These are phyloP conservation scores for Thereva nobilitata DNA, from an alignment of 2,888 invertebrate species.

Conservation along the genomic window DNA sequence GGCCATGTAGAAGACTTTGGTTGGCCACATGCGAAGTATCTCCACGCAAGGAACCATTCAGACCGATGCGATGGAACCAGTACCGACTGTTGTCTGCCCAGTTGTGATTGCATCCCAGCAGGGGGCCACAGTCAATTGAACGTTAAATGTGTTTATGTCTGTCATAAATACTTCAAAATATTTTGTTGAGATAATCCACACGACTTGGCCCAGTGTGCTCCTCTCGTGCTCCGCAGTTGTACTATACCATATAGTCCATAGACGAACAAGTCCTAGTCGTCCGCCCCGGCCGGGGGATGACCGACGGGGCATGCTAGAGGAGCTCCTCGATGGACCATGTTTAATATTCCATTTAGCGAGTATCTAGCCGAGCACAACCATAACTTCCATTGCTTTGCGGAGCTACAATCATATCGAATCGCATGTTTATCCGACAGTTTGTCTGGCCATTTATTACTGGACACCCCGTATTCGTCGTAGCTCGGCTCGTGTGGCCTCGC, in stretches of 20 bases:
- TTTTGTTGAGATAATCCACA: conserved; percentile 33
- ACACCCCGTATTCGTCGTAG: conserved; percentile 1
- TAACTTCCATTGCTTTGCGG: conserved; percentile 17
- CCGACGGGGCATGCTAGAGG: conserved; percentile 3
- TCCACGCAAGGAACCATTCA: background rate
- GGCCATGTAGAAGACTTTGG: background rate
- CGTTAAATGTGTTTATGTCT: conserved; percentile 32
- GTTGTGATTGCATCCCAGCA: conserved; percentile 24
- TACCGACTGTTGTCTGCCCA: background rate
- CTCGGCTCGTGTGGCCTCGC: conserved; percentile 1
- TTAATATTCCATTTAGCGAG: conserved; percentile 29
- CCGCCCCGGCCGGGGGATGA: conserved; percentile 14
- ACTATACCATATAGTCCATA: conserved; percentile 3
- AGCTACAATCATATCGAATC: conserved; percentile 17
- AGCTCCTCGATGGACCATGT: conserved; percentile 11
- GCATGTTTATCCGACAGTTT: conserved; percentile 33
- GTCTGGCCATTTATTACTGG: conserved; percentile 30
- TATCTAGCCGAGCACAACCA: conserved; percentile 23
- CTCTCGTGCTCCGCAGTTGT: background rate
- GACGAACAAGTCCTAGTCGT: background rate
- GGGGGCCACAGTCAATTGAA: conserved; percentile 30
- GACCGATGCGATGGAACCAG: background rate
- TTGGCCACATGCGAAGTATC: conserved; percentile 15
- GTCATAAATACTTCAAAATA: conserved; percentile 35
- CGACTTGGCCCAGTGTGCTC: conserved; percentile 14